Percentiles rank a stretch among this genome's conserved stretches.
These are phyloP conservation scores for Oceanodroma tethys DNA, from an alignment of 2,113 vertebrate species.

Conservation along the genomic window DNA sequence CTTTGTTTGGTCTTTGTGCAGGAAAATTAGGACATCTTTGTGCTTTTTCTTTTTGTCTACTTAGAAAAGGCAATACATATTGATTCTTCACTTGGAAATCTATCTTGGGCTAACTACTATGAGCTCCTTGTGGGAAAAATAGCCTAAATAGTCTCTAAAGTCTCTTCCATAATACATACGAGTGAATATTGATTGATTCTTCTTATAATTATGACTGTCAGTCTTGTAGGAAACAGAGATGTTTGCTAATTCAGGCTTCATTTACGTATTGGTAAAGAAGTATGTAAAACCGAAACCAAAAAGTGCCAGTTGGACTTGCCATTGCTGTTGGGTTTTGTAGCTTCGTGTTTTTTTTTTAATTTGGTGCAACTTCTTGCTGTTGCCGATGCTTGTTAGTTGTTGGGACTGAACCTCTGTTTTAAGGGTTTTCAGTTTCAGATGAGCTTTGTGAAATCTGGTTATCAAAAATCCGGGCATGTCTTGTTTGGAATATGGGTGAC, in stretches of 20 bases:
- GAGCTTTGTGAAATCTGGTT: background rate
- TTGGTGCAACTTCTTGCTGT: background rate
- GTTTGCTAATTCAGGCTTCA: background rate
- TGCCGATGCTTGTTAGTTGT: background rate
- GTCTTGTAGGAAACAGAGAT: background rate
- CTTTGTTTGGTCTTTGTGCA: background rate
- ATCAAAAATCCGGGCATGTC: background rate
- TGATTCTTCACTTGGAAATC: background rate
- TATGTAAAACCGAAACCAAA: background rate
- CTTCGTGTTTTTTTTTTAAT: accelerated
- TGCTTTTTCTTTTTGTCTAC: background rate
- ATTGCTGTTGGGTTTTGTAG: background rate
- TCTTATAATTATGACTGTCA: background rate
- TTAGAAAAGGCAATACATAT: background rate
- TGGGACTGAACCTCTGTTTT: background rate
- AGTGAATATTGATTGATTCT: background rate
- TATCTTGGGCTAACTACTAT: background rate
- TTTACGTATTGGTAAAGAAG: background rate
- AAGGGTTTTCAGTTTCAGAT: background rate
- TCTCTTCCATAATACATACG: background rate
- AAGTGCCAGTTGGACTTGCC: background rate
- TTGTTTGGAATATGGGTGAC: background rate
- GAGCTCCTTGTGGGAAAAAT: background rate
- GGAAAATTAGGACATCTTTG: background rate
- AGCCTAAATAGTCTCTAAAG: background rate